phyloP scores from a whole-genome alignment of 2,113 vertebrate species.

The Rousettus leschenaultii region DNA sequence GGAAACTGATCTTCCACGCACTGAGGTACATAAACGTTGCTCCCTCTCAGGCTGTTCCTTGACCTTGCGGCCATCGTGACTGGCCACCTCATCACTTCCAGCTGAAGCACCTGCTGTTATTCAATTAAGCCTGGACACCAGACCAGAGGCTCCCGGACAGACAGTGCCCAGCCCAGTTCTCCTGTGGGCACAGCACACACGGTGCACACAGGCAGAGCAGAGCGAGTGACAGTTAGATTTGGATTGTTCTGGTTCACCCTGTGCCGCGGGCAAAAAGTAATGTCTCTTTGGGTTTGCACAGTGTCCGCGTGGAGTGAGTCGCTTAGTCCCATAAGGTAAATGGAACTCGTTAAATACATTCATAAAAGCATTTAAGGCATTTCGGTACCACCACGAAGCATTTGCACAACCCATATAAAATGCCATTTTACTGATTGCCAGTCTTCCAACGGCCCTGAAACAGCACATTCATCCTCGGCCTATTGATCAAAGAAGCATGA shows the following conservation, averaged over 20 bases:
- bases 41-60: constrained; percentile 46
- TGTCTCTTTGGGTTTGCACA: constrained; percentile 10
- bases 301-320: constrained; percentile 23
- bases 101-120: constrained; percentile 64
- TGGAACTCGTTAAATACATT: constrained; percentile 49
- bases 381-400: constrained; percentile 39
- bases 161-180: constrained; percentile 51
- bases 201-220: neutral
- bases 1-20: neutral
- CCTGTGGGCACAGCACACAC: constrained; percentile 44
- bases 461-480: neutral
- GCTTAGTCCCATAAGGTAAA: constrained; percentile 46
- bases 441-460: neutral
- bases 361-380: constrained; percentile 55
- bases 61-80: constrained; percentile 68
- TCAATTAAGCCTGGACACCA: constrained; percentile 69
- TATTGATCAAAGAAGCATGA: neutral
- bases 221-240: constrained; percentile 34
- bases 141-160: constrained; percentile 52
- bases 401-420: constrained; percentile 23
- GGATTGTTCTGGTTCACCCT: constrained; percentile 69
- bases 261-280: constrained; percentile 55
- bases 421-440: neutral
- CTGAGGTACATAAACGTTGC: neutral
- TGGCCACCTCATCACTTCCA: constrained; percentile 49